Evolutionary conservation across 1,140 invertebrate genomes (phyloP).

Genomic region (Drosophila santomea): DNA sequence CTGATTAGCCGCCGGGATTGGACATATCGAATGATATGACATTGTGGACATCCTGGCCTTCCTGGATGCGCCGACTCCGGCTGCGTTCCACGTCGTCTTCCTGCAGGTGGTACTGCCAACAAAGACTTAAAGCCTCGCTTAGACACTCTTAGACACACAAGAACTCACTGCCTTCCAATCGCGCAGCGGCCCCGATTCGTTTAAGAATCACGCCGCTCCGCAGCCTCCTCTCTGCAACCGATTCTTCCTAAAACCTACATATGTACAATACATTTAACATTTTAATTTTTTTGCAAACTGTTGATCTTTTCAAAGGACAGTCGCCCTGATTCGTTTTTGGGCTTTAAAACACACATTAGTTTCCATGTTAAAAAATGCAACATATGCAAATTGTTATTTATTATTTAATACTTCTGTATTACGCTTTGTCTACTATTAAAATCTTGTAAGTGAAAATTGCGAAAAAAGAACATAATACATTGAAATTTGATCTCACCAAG

Average conservation of each 20-base stretch:
- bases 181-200: constrained; percentile 45
- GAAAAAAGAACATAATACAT: constrained; percentile 69
- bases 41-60: constrained; percentile 25
- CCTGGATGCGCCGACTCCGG: constrained; percentile 24
- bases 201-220: constrained; percentile 48
- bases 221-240: constrained; percentile 56
- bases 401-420: constrained; percentile 77
- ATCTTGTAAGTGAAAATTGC: constrained; percentile 72
- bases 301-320: constrained; percentile 70
- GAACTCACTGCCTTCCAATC: constrained; percentile 77
- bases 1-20: constrained; percentile 16
- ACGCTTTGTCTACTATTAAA: constrained; percentile 63
- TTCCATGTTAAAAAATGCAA: constrained; percentile 74
- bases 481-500: constrained; percentile 80
- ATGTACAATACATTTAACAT: constrained; percentile 73
- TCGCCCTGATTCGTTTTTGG: constrained; percentile 49
- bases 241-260: constrained; percentile 75
- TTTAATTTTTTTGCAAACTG: constrained; percentile 70
- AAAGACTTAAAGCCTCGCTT: constrained; percentile 81
- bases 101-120: constrained; percentile 56
- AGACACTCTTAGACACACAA: constrained; percentile 48
- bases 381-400: constrained; percentile 81
- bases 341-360: constrained; percentile 64
- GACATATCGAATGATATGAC: constrained; percentile 21
- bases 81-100: constrained; percentile 54